Base-by-base conservation (phyloP, 2,888 invertebrate species). In the Nemurella pictetii region DNA sequence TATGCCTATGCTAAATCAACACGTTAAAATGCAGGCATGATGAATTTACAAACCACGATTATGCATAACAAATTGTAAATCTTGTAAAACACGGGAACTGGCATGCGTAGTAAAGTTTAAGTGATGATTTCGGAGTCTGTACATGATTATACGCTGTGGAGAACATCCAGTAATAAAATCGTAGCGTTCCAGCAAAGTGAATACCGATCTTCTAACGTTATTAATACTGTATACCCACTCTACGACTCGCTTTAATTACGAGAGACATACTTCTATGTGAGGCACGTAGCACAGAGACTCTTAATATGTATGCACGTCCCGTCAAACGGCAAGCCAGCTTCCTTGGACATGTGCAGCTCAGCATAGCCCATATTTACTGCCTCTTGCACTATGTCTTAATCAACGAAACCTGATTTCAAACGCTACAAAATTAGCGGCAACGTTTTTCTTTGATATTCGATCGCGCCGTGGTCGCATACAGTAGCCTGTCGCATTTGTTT, bases 331-430 rank as follows among this genome's bases (percentile, higher is more conserved):
- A 4, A n/a, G 75, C 26, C 75, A 27, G 12, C 75, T 75, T 26
- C 27, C 75, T 75, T 26, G 75, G 27, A 2, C 9, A 20, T 55
- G n/a, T 36, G 26, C 75, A n/a, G 27, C 75, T 75, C 75, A 27
- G 26, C 25, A 5, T 75, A 75, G 30, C 78, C 29, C 30, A 27
- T 30, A 78, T 78, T 78, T 78, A 78, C 78, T 78, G 28, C 30
- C 30, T 78, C 26, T n/a, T 78, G 20, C 55, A 55, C 28, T 78
- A 78, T 30, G 78, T 78, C 78, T 78, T 78, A 78, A 78, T 78
- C 78, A 78, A 78, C 5, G 12, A 78, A 78, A 78, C 78, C 78
- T 78, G 78, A 78, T 78, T 78, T 78, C n/a, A 78, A 30, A 28
- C 5, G 29, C n/a, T 30, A 12, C 9, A 30, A 78, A 78, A 78